Percentiles rank a stretch among this genome's conserved stretches.
Evolutionary conservation across 2,113 vertebrate genomes (phyloP).

Genomic region (Picathartes gymnocephalus): DNA sequence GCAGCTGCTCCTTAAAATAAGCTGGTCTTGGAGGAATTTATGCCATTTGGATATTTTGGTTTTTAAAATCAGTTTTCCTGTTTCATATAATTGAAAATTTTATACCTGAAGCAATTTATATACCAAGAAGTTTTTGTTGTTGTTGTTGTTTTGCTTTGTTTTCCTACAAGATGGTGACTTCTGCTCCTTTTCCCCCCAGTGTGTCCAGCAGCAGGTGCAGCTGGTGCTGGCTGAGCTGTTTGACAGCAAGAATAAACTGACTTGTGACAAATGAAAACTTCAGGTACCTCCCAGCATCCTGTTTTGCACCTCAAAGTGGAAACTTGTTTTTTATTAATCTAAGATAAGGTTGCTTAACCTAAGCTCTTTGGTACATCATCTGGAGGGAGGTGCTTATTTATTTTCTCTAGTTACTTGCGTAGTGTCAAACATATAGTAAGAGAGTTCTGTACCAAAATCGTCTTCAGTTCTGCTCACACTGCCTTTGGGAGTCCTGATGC

Average conservation of each 20-base stretch:
- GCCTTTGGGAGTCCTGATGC: neutral
- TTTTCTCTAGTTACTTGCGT: neutral
- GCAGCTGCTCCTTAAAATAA: neutral
- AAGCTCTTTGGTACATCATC: neutral
- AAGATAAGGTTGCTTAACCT: neutral
- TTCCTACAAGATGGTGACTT: neutral
- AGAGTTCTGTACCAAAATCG: neutral
- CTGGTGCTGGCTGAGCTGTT: conserved; percentile 64
- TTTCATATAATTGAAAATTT: neutral
- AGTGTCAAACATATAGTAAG: neutral
- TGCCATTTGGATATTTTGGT: neutral
- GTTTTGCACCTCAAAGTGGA: neutral
- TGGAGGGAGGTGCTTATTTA: neutral
- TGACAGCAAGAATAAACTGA: conserved; percentile 73
- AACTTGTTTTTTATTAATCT: neutral
- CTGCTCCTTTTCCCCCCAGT: conserved; percentile 28
- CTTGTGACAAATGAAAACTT: conserved; percentile 69
- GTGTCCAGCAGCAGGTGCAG: conserved; percentile 65
- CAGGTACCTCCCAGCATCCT: conserved; percentile 50
- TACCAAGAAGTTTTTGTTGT: accelerated
- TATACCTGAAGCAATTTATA: neutral
- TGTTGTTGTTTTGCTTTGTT: neutral
- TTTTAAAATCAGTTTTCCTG: neutral
- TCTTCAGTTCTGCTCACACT: neutral
- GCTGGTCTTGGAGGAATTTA: neutral